phyloP scores from a whole-genome alignment of 2,888 invertebrate species.

The Drosophila vallismaia region DNA sequence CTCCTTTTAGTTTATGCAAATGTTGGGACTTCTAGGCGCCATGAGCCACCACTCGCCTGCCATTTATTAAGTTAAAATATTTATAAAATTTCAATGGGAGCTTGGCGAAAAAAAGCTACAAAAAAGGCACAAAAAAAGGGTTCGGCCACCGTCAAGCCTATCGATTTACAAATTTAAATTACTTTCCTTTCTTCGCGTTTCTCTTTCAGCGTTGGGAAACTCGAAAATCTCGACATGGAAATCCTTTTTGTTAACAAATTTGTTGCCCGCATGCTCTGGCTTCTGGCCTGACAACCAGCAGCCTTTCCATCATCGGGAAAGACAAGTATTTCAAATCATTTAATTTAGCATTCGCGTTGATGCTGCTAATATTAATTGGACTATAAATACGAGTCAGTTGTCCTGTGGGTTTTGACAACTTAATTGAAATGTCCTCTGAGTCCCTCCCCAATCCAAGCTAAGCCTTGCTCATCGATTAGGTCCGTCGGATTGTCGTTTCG shows the following conservation, averaged over 20 bases:
- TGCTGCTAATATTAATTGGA: slow-evolving; percentile 52
- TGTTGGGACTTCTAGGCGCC: slow-evolving; percentile 40
- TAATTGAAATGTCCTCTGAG: slow-evolving; percentile 29
- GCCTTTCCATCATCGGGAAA: slow-evolving; percentile 3
- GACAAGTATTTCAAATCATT: slow-evolving; percentile 60
- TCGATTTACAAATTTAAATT: slow-evolving; percentile 68
- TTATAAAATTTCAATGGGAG: slow-evolving; percentile 67
- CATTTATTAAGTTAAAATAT: slow-evolving; percentile 76
- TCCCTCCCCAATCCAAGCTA: background rate
- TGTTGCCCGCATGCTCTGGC: slow-evolving; percentile 19
- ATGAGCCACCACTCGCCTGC: slow-evolving; percentile 23
- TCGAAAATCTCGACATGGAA: slow-evolving; percentile 52
- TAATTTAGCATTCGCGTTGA: slow-evolving; percentile 55
- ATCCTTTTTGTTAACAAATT: slow-evolving; percentile 53
- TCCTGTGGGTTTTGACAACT: slow-evolving; percentile 37
- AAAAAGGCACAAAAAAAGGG: slow-evolving; percentile 11
- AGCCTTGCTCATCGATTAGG: slow-evolving; percentile 14
- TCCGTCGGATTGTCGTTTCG: background rate
- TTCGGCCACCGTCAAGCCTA: slow-evolving; percentile 39
- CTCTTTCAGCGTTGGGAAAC: slow-evolving; percentile 14
- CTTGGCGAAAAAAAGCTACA: slow-evolving; percentile 19
- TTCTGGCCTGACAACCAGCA: slow-evolving; percentile 20
- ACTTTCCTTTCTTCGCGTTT: slow-evolving; percentile 52
- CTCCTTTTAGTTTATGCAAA: slow-evolving; percentile 65
- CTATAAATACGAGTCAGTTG: slow-evolving; percentile 53